Evolutionary conservation across 1,140 invertebrate species (phyloP).

Genomic region (Dendroctonus valens): DNA sequence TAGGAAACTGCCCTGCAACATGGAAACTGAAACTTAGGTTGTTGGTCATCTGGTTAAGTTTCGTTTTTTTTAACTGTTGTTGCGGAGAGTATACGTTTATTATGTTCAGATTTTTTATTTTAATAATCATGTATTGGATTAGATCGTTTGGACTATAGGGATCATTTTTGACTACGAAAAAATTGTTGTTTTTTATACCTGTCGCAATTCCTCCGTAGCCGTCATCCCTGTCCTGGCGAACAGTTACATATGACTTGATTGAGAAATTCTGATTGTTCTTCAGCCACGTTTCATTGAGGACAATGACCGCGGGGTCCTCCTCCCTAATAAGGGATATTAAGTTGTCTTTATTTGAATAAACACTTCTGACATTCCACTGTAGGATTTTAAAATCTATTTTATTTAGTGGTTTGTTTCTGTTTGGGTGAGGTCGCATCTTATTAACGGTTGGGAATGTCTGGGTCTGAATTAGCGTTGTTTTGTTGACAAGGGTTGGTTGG

Average conservation of each 20-base stretch:
- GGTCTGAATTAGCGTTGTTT: too few species aligned
- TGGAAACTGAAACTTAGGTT: background rate
- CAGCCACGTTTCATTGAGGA: conserved; percentile 30
- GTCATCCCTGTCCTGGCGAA: conserved; percentile 27
- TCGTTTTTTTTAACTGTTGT: background rate
- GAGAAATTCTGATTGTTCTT: conserved; percentile 15
- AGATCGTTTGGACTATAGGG: background rate
- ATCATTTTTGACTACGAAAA: background rate
- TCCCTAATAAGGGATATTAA: conserved; percentile 18
- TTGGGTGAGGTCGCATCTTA: too few species aligned
- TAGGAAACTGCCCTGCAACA: background rate
- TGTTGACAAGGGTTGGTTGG: too few species aligned
- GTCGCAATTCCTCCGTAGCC: conserved; percentile 29
- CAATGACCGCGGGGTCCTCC: conserved; percentile 21
- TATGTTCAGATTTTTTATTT: conserved; percentile 10
- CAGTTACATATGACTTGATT: conserved; percentile 13
- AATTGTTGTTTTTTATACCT: conserved; percentile 12
- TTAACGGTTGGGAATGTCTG: too few species aligned
- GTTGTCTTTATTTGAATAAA: too few species aligned
- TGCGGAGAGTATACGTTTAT: conserved; percentile 2
- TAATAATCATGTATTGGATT: conserved; percentile 15
- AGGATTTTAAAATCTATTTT: too few species aligned
- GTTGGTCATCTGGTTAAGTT: background rate
- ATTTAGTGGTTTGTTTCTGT: too few species aligned
- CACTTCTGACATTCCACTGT: too few species aligned